A percentile compares a stretch with the other conserved stretches of the same genome.
Conservation (phyloP, 2,113 vertebrate genomes). For the Entomyzon cyanotis region DNA sequence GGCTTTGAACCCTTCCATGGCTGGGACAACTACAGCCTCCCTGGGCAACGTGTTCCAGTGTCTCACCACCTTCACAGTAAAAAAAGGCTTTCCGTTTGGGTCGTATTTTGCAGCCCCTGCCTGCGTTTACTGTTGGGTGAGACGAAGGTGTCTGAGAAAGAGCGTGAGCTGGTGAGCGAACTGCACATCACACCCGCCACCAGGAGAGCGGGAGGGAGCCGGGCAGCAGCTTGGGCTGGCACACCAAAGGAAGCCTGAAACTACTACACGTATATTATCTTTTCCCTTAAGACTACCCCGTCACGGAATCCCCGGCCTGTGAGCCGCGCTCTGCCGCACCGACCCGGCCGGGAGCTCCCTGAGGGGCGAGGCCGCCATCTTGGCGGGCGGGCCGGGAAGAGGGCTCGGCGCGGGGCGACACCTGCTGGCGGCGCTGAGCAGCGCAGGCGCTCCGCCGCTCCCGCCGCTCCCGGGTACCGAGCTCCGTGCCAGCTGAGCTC, state of each 20-base stretch:
- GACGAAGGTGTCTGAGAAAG: not conserved
- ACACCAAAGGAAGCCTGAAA: not conserved
- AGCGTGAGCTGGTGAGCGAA: not conserved
- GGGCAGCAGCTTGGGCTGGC: not conserved
- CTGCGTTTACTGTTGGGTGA: rapidly evolving
- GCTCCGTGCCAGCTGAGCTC: not conserved
- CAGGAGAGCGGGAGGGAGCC: not conserved
- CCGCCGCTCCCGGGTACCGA: not conserved
- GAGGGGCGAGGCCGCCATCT: not conserved
- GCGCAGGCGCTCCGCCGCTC: not conserved
- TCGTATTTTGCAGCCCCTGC: not conserved
- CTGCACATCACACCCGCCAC: not conserved
- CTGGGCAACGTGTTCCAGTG: not conserved
- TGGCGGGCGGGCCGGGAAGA: not conserved
- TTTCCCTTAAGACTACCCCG: not conserved
- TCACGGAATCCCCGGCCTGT: not conserved
- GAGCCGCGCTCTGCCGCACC: not conserved
- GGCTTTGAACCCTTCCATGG: not conserved
- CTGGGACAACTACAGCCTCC: not conserved
- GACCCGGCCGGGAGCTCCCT: not conserved
- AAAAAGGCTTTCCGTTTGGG: not conserved
- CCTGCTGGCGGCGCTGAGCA: too few relatives aligned
- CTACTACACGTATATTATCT: rapidly evolving
- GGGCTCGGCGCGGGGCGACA: not conserved
- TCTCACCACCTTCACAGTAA: not conserved